These are phyloP conservation scores for Macrocentrus cingulum DNA, from an alignment of 1,140 invertebrate genomes.

Conservation along the genomic window DNA sequence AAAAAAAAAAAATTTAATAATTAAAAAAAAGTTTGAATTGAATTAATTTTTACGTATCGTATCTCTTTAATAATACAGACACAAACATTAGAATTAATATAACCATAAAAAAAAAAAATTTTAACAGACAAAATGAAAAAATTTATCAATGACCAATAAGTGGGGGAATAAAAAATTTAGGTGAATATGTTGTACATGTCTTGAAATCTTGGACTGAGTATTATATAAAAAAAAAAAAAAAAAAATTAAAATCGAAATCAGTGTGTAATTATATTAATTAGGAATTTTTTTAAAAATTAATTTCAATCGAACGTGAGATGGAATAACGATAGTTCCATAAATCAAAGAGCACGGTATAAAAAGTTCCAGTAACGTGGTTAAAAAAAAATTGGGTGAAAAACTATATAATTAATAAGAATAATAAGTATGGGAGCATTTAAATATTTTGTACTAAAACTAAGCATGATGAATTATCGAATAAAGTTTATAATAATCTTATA, in stretches of 20 bases:
- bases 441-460: slow-evolving; percentile 56
- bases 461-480: slow-evolving; percentile 26
- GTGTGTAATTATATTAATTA: slow-evolving; percentile 3
- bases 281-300: too few species aligned
- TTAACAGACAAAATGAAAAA: too few species aligned
- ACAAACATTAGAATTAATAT: too few species aligned
- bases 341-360: slow-evolving; percentile 52
- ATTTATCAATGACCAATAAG: too few species aligned
- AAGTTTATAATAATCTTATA: slow-evolving; percentile 22
- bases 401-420: slow-evolving; percentile 32
- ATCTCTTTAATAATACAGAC: too few species aligned
- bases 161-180: too few species aligned
- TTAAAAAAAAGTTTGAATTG: too few species aligned
- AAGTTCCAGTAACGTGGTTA: slow-evolving; percentile 43
- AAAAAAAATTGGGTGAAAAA: not conserved
- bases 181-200: not conserved
- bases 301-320: not conserved
- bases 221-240: too few species aligned
- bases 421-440: slow-evolving; percentile 43
- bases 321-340: slow-evolving; percentile 6
- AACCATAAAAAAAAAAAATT: too few species aligned
- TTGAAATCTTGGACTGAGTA: slow-evolving; percentile 9
- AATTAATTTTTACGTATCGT: too few species aligned
- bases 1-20: too few species aligned
- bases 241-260: too few species aligned